Percentiles rank a stretch among this genome's conserved stretches.
These are phyloP conservation scores for Steinernema feltiae DNA, from an alignment of 1,140 invertebrate genomes.

Conservation along the genomic window DNA sequence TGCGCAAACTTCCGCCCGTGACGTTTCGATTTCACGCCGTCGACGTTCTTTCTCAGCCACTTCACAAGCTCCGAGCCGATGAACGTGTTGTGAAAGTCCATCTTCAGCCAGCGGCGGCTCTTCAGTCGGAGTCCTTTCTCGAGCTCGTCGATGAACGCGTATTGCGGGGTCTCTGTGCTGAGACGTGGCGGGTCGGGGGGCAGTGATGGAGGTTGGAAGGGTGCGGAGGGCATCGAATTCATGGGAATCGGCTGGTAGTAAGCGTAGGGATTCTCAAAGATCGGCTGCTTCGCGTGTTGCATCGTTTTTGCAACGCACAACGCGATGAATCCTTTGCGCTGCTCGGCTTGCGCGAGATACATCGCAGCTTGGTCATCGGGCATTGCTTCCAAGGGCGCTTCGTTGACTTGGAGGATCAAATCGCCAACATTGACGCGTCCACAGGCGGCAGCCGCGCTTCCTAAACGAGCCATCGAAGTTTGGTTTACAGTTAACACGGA, in stretches of 20 bases:
- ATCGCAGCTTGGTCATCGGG: neutral
- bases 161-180: neutral
- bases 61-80: neutral
- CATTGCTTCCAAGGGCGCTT: neutral
- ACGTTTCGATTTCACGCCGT: neutral
- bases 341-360: neutral
- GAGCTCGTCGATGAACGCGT: neutral
- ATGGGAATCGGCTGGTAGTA: constrained; percentile 4
- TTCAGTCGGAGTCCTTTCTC: neutral
- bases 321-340: neutral
- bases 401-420: neutral
- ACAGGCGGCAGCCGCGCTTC: neutral
- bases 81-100: neutral
- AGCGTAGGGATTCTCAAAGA: constrained; percentile 5
- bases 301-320: neutral
- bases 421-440: neutral
- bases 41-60: neutral
- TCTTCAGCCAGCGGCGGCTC: neutral
- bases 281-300: neutral
- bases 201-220: neutral
- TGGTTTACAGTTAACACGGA: neutral
- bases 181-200: neutral
- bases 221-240: neutral
- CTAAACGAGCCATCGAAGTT: neutral
- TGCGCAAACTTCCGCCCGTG: neutral